Percentiles rank a stretch among this genome's conserved stretches.
Evolutionary conservation across 2,888 invertebrate genomes (phyloP).

Genomic region (Pseudococcus longispinus): DNA sequence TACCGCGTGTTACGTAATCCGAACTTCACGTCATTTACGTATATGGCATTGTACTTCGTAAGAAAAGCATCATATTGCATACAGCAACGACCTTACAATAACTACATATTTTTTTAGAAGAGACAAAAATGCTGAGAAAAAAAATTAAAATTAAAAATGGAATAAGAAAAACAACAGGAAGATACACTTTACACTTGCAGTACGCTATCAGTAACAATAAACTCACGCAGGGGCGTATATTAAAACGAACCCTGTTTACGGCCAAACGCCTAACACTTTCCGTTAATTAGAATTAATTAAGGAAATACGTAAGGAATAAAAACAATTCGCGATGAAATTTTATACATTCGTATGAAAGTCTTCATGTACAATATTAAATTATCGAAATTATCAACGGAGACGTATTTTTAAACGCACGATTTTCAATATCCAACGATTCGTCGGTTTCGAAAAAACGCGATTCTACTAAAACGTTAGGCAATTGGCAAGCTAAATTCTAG

Average conservation of each 20-base stretch:
- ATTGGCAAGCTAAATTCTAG: slow-evolving; percentile 7
- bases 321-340: background rate
- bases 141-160: slow-evolving; percentile 17
- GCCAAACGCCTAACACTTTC: slow-evolving; percentile 24
- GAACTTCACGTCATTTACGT: slow-evolving; percentile 30
- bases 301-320: background rate
- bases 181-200: background rate
- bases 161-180: slow-evolving; percentile 42
- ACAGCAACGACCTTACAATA: slow-evolving; percentile 38
- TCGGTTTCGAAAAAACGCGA: background rate
- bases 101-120: background rate
- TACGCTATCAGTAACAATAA: slow-evolving; percentile 24
- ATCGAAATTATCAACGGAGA: background rate
- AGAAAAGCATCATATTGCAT: background rate
- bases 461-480: background rate
- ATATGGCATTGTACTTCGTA: slow-evolving; percentile 45
- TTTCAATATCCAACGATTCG: background rate
- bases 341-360: background rate
- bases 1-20: background rate
- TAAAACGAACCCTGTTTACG: background rate
- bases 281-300: background rate
- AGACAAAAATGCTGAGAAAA: background rate
- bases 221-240: slow-evolving; percentile 29
- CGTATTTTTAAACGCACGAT: background rate
- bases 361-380: background rate